Conservation (phyloP, 2,113 vertebrate genomes). For the Cyanoramphus novaezelandiae region DNA sequence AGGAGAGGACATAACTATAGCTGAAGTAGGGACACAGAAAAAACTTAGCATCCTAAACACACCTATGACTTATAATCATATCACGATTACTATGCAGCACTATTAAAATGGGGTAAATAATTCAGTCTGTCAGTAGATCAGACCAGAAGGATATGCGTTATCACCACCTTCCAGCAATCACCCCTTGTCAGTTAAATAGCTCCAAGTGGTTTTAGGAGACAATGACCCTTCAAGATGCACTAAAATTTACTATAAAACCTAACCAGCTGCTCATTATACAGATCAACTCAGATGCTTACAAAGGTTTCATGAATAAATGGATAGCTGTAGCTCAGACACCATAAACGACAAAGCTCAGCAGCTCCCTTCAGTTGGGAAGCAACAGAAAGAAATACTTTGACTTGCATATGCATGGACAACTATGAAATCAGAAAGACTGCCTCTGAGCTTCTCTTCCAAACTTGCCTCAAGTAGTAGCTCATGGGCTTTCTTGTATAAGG, state of each 20-base stretch:
- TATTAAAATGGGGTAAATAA: not conserved
- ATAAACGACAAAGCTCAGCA: not conserved
- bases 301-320: not conserved
- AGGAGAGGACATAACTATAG: not conserved
- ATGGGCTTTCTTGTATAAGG: not conserved
- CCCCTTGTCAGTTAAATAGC: not conserved
- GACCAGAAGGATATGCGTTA: not conserved
- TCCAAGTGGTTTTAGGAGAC: not conserved
- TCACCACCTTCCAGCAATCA: not conserved
- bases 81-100: not conserved
- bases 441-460: not conserved
- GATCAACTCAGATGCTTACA: not conserved
- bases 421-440: not conserved
- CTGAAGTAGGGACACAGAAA: not conserved
- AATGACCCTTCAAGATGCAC: not conserved
- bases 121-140: not conserved
- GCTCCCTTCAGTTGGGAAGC: not conserved
- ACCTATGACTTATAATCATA: not conserved
- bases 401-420: not conserved
- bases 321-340: not conserved
- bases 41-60: not conserved
- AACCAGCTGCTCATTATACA: not conserved
- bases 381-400: not conserved
- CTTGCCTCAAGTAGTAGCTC: not conserved
- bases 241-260: not conserved